phyloP scores from a whole-genome alignment of 2,797 vertebrate genomes.

The Ctenopoma kingsleyae region DNA sequence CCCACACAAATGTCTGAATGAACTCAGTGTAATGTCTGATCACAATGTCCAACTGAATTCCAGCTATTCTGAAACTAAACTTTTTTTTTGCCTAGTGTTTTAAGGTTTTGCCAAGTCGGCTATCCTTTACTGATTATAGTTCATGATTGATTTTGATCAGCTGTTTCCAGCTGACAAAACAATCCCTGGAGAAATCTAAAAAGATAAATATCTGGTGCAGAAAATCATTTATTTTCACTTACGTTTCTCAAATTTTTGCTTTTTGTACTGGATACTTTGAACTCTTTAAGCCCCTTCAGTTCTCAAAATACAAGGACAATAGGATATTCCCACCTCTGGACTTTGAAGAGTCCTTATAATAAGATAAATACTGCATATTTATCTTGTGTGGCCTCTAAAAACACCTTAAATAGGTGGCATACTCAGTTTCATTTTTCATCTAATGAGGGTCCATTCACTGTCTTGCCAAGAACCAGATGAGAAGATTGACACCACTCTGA shows the following conservation, averaged over 20 bases:
- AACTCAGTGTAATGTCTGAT: conserved; percentile 33
- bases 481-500: neutral
- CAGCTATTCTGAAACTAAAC: neutral
- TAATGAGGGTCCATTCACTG: neutral
- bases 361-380: neutral
- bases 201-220: neutral
- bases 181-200: neutral
- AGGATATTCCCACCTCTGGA: neutral
- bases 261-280: neutral
- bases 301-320: neutral
- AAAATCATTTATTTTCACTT: neutral
- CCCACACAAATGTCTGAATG: conserved; percentile 49
- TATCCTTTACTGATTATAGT: conserved; percentile 4
- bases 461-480: neutral
- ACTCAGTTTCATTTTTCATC: neutral
- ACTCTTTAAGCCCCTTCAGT: neutral
- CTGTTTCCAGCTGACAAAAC: conserved; percentile 7
- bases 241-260: neutral
- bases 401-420: neutral
- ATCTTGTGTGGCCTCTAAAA: neutral
- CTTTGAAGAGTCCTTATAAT: neutral
- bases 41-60: neutral
- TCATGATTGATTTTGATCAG: conserved; percentile 17
- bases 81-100: neutral
- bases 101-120: neutral